A percentile compares a stretch with the other conserved stretches of the same genome.
phyloP scores from a whole-genome alignment of 2,888 invertebrate genomes.

The Blera fallax region DNA sequence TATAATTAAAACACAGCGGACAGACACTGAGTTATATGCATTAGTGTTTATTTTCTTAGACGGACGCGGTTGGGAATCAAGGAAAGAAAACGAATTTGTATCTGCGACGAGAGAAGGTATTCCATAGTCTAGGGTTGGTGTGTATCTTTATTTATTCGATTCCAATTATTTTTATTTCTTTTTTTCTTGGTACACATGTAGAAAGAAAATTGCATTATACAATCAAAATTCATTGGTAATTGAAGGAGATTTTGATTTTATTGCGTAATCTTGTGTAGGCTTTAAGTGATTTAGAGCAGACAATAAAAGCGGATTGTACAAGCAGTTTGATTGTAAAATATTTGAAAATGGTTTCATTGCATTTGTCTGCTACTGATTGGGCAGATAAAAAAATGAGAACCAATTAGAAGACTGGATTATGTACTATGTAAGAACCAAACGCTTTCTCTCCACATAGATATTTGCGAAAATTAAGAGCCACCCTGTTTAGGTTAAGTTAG shows the following conservation, averaged over 20 bases:
- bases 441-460: no score
- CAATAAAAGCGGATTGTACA: no score
- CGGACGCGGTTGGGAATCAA: not conserved
- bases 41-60: slow-evolving; percentile 27
- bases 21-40: slow-evolving; percentile 52
- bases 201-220: slow-evolving; percentile 28
- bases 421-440: no score
- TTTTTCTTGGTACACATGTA: slow-evolving; percentile 3
- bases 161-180: slow-evolving; percentile 28
- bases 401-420: no score
- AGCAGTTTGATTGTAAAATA: no score
- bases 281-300: slow-evolving; percentile 34
- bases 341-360: no score
- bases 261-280: slow-evolving; percentile 36
- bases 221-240: slow-evolving; percentile 27
- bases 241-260: slow-evolving; percentile 32
- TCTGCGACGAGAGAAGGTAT: not conserved
- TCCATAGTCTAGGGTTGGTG: not conserved
- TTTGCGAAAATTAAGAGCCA: no score
- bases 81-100: not conserved
- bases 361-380: no score
- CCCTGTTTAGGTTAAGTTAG: no score
- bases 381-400: no score
- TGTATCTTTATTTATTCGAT: slow-evolving; percentile 34
- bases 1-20: slow-evolving; percentile 62